Evolutionary conservation across 1,140 invertebrate genomes (phyloP), one percentile per base, ranked within the genome.

Genomic region (Drosophila pectinifera): DNA sequence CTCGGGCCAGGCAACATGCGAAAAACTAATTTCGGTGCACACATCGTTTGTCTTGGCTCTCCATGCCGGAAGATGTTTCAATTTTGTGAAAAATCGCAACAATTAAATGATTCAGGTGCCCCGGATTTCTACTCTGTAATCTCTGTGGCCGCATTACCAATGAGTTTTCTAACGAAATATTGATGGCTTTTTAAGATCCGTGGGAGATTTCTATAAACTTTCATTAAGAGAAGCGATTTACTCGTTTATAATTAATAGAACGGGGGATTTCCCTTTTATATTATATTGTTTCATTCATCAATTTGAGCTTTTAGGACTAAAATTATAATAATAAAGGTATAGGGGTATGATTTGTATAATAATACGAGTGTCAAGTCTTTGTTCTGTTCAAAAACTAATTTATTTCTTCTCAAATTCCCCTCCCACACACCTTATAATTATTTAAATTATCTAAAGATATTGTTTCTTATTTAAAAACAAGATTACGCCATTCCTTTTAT

Each of bases 1-100:
- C 84, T 84, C 76, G 61, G 72, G 84, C 59, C 61, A 72, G 39
- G 69, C 84, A 83, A 53, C 80, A 89, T 86, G 83, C 83, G 79
- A 86, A 88, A 88, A 88, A 89, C 84, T 88, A 88, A 86, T 88
- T 88, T 88, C 55, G 84, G 84, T 70, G 84, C 83, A 88, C 83
- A 88, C 84, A 69, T 89, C 84, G 83, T 88, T 80, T 80, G 64
- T 88, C 84, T 88, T 83, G 62, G 20, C 55, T 76, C 55, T 64
- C 55, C 48, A 62, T 89, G 83, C 83, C 83, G 83, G 83, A 88
- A 88, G 83, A 88, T 89, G 83, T 89, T 88, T 88, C 75, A 88
- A 86, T 86, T 86, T 80, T 77, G 69, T 86, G 78, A 85, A 86
- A 85, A 85, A 85, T 85, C 61, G 74, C 82, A 81, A 86, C 82